Evolutionary conservation across 2,888 invertebrate genomes (phyloP).

Genomic region (Cantharis rufa): DNA sequence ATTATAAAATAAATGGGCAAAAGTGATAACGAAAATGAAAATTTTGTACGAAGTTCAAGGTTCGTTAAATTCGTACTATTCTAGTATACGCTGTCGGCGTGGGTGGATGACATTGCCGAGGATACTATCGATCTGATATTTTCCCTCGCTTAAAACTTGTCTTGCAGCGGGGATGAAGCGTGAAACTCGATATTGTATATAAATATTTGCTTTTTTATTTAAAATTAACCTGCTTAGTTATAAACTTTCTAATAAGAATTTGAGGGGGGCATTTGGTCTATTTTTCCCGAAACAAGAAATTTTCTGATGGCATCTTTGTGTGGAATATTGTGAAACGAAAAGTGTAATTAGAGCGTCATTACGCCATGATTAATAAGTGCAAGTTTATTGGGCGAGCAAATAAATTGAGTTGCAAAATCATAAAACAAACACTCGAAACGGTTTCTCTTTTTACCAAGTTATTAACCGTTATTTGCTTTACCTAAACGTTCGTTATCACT

Average conservation of each 20-base stretch:
- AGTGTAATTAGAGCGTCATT: background rate
- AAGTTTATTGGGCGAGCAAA: background rate
- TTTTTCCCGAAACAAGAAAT: background rate
- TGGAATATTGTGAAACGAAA: background rate
- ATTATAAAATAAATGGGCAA: background rate
- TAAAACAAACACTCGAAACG: background rate
- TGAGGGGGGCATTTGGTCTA: background rate
- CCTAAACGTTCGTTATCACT: background rate
- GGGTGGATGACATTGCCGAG: conserved; percentile 6
- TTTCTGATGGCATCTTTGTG: background rate
- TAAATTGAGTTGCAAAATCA: background rate
- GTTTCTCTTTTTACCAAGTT: background rate
- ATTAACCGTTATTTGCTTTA: background rate
- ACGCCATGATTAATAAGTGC: background rate
- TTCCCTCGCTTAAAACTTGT: background rate
- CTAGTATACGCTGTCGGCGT: background rate
- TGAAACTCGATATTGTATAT: background rate
- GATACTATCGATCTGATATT: conserved; percentile 9
- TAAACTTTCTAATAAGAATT: background rate
- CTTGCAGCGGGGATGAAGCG: background rate
- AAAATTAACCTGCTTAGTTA: background rate
- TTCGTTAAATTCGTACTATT: background rate
- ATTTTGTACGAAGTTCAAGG: conserved; percentile 16
- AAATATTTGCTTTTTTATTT: background rate
- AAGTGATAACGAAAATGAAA: background rate